Percentiles rank a stretch among this genome's conserved stretches.
phyloP scores from a whole-genome alignment of 37 sponge, comb jelly and placozoan genomes.

The Ianthella basta region DNA sequence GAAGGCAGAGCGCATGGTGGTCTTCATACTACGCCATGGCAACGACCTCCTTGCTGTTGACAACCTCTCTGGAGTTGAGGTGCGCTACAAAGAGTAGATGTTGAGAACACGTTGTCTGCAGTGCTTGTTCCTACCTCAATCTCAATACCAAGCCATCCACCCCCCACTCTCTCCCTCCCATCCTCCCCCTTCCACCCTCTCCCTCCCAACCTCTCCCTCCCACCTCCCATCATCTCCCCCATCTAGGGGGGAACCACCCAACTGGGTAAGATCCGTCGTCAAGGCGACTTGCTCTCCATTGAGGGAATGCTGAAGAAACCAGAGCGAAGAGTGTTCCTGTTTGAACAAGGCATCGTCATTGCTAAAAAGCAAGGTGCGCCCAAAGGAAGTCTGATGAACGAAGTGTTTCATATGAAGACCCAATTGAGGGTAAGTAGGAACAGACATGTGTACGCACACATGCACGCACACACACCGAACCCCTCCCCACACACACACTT shows the following conservation, averaged over 20 bases:
- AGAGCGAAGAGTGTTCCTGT: slow-evolving; percentile 75
- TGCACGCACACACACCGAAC: not conserved
- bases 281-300: slow-evolving; percentile 66
- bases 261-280: slow-evolving; percentile 59
- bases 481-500: not conserved
- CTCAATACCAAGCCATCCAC: no score
- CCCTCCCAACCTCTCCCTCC: no score
- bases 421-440: slow-evolving; percentile 1
- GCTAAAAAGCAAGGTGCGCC: slow-evolving; percentile 57
- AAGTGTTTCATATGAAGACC: not conserved
- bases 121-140: not conserved
- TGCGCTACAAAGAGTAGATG: not conserved
- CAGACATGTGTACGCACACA: not conserved
- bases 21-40: slow-evolving; percentile 88
- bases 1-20: slow-evolving; percentile 75
- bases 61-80: slow-evolving; percentile 68
- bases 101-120: not conserved
- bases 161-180: no score
- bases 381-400: slow-evolving; percentile 34
- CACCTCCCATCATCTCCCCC: no score
- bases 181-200: no score
- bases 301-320: slow-evolving; percentile 51
- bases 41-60: slow-evolving; percentile 90
- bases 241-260: slow-evolving; percentile 21
- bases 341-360: slow-evolving; percentile 71